Base-by-base conservation (phyloP, 53 echinoderm and acorn worm genomes). In the Temnopleurus reevesii region DNA sequence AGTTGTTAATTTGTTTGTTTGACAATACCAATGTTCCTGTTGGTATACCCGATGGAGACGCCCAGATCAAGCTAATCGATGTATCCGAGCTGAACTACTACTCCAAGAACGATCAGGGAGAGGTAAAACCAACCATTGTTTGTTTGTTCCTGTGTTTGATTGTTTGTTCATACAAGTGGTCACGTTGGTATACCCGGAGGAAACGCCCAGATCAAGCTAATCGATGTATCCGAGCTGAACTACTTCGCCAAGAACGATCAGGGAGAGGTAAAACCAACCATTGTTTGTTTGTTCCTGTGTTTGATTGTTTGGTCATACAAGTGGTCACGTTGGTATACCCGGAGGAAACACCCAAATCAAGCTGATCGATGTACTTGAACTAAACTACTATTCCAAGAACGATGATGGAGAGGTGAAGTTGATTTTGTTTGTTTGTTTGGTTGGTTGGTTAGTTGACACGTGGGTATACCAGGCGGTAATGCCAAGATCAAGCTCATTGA, bases 61-160 rank as follows among this genome's bases (percentile, higher is more conserved):
- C 90, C 51, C 80, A 90, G 88, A 93, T 96, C 54, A 96, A 96
- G 79, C 92, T 96, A 64, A 90, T 77, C 45, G 96, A 96, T 33
- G 96, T 94, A 0, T 93, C 96, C 25, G 96, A 96, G 60, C 94
- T 94, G 92, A 83, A 93, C 31, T 96, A 94, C 92, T 94, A 89
- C 89, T 93, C 96, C 23, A 54, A 81, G 12, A 65, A 94, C 5
- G 90, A 94, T 56, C 38, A 94, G 53, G 96, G 96, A 3, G 96
- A 96, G 93, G 96, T 96, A 80, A 12, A n/a, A n/a, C n/a, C n/a
- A n/a, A n/a, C n/a, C n/a, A n/a, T n/a, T n/a, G n/a, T n/a, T n/a
- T n/a, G n/a, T n/a, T n/a, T n/a, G n/a, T n/a, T n/a, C n/a, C n/a
- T n/a, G n/a, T n/a, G n/a, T n/a, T n/a, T n/a, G n/a, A n/a, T n/a